phyloP scores from a whole-genome alignment of 2,888 invertebrate genomes.

The Crioceris asparagi region DNA sequence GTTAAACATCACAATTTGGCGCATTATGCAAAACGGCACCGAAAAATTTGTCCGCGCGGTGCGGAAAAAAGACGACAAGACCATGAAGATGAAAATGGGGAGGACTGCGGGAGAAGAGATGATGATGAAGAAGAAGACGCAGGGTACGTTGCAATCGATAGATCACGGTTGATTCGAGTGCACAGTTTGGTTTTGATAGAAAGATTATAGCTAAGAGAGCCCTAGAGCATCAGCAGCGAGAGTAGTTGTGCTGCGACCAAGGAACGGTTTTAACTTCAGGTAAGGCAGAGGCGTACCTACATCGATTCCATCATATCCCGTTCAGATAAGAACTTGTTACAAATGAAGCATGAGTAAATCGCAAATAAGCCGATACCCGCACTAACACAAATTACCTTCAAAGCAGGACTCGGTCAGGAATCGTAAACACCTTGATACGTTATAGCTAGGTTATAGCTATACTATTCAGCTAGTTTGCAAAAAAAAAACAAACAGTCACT shows the following conservation, averaged over 20 bases:
- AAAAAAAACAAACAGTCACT: too few species aligned
- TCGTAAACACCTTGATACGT: too few species aligned
- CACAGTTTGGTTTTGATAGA: conserved; percentile 32
- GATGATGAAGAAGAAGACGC: too few species aligned
- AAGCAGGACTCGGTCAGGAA: too few species aligned
- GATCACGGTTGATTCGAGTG: conserved; percentile 29
- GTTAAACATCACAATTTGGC: conserved; percentile 19
- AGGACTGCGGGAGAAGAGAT: too few species aligned
- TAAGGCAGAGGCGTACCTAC: conserved; percentile 9
- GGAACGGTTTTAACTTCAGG: conserved; percentile 19
- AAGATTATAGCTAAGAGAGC: conserved; percentile 27
- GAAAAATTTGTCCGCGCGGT: conserved; percentile 12
- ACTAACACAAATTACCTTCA: too few species aligned
- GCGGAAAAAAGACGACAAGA: not conserved
- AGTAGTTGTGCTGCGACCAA: conserved; percentile 12
- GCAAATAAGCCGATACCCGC: too few species aligned
- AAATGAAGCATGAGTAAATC: not conserved
- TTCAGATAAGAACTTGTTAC: not conserved
- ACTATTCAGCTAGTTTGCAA: too few species aligned
- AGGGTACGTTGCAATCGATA: conserved; percentile 24
- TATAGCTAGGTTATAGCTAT: too few species aligned
- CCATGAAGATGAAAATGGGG: too few species aligned
- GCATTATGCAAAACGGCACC: conserved; percentile 19
- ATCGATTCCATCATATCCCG: too few species aligned
- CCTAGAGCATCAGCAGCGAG: conserved; percentile 14